phyloP scores from a whole-genome alignment of 2,888 invertebrate species.

The Phorcus lineatus region DNA sequence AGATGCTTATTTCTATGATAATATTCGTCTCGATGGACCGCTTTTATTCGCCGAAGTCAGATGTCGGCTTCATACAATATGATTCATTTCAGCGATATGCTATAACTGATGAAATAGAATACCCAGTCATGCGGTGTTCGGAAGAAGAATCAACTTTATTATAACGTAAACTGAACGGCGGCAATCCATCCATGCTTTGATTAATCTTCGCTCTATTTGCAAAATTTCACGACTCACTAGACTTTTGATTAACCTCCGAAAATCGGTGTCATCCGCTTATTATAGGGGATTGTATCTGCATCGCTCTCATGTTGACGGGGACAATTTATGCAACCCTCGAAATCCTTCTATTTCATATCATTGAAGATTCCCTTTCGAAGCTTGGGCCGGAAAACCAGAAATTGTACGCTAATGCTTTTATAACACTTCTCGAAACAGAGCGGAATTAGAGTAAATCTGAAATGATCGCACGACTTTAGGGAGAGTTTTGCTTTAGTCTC shows the following conservation, averaged over 20 bases:
- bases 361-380: neutral
- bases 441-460: conserved; percentile 45
- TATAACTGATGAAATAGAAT: conserved; percentile 37
- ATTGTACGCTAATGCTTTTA: conserved; percentile 41
- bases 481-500: conserved; percentile 32
- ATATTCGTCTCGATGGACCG: conserved; percentile 34
- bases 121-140: conserved; percentile 29
- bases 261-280: conserved; percentile 33
- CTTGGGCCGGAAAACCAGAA: conserved; percentile 9
- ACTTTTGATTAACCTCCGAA: conserved; percentile 43
- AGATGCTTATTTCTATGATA: conserved; percentile 43
- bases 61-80: conserved; percentile 41
- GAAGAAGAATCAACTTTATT: conserved; percentile 37
- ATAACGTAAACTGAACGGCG: conserved; percentile 35
- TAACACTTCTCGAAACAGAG: conserved; percentile 38
- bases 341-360: conserved; percentile 24
- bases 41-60: conserved; percentile 35
- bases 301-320: conserved; percentile 16
- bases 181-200: conserved; percentile 35
- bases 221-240: conserved; percentile 43
- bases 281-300: conserved; percentile 22
- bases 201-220: conserved; percentile 46
- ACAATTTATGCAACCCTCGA: conserved; percentile 18
- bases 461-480: conserved; percentile 40
- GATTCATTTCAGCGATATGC: conserved; percentile 44